phyloP scores from a whole-genome alignment of 2,888 invertebrate species.

The Teleogryllus oceanicus region DNA sequence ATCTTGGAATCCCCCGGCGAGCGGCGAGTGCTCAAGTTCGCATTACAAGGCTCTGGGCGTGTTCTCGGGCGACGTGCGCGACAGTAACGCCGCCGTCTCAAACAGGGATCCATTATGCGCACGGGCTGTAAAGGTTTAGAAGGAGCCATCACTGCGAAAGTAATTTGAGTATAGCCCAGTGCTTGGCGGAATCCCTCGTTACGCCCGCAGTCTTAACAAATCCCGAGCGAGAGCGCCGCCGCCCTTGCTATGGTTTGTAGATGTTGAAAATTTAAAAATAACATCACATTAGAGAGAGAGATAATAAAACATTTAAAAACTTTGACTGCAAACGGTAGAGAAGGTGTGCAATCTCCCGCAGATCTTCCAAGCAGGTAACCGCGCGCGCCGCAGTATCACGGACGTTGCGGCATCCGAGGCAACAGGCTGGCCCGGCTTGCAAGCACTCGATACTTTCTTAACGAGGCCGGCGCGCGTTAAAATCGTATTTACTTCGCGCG shows the following conservation, averaged over 20 bases:
- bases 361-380: no score
- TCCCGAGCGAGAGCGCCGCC: background rate
- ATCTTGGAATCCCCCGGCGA: no score
- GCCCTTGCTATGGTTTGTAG: background rate
- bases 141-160: background rate
- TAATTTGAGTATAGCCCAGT: background rate
- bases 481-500: slow-evolving; percentile 3
- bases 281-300: no score
- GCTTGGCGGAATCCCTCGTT: background rate
- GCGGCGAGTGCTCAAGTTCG: no score
- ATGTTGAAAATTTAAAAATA: no score
- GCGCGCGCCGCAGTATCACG: no score
- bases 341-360: no score
- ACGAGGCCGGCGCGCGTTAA: background rate
- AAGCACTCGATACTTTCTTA: slow-evolving; percentile 18
- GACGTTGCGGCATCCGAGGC: no score
- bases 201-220: background rate
- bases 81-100: background rate
- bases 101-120: background rate
- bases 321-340: no score
- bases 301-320: no score
- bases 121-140: slow-evolving; percentile 11
- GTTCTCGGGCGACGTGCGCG: no score
- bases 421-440: background rate
- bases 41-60: no score